Conservation (phyloP, 2,888 invertebrate species). For the Galeruca laticollis region DNA sequence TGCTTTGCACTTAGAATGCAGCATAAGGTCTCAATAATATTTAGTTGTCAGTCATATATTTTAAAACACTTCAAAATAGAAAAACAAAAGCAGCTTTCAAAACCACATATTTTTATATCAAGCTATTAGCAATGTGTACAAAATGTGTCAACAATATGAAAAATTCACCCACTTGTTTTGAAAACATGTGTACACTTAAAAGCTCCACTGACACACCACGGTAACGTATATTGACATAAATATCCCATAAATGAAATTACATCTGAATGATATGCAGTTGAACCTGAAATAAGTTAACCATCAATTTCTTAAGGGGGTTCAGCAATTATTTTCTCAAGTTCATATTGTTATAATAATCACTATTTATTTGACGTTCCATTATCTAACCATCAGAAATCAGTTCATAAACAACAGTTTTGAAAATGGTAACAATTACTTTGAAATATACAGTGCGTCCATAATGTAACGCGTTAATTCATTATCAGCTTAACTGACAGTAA, state of each 20-base stretch:
- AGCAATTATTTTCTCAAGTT: too few relatives aligned
- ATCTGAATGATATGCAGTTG: background rate
- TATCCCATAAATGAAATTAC: background rate
- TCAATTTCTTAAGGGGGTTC: too few relatives aligned
- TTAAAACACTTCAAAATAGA: background rate
- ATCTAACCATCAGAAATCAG: too few relatives aligned
- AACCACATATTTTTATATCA: background rate
- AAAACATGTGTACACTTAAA: constrained; percentile 4
- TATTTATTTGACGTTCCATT: too few relatives aligned
- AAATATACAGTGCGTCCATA: too few relatives aligned
- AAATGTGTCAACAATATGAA: constrained; percentile 2
- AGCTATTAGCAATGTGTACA: constrained; percentile 4
- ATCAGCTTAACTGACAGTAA: too few relatives aligned
- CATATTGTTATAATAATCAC: too few relatives aligned
- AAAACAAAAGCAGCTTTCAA: background rate
- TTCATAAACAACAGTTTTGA: too few relatives aligned
- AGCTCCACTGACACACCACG: constrained; percentile 1
- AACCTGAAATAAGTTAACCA: too few relatives aligned
- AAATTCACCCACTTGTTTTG: constrained; percentile 2
- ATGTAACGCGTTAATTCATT: too few relatives aligned
- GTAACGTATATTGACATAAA: background rate
- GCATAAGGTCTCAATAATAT: background rate
- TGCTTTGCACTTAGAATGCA: too few relatives aligned
- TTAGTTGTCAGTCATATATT: background rate
- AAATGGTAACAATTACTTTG: too few relatives aligned